Base-by-base conservation (phyloP, 2,888 invertebrate genomes). In the Hyalella azteca region DNA sequence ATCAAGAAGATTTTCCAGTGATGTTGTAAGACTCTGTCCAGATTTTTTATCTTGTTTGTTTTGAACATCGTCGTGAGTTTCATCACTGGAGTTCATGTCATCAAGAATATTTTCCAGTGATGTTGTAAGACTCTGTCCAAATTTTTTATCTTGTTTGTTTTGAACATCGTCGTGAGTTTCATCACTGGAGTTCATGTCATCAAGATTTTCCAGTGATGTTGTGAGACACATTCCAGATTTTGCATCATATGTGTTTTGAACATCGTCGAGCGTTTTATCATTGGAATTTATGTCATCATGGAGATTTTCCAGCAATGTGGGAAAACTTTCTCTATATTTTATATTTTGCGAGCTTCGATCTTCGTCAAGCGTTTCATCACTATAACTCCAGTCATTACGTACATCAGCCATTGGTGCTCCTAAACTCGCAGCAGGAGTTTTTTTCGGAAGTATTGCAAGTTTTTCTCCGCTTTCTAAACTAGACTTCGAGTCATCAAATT, bases 261-360 rank as follows among this genome's bases (percentile, higher is more conserved):
- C n/a, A 4, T 49, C 15, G 22, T 13, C 49, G 26, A 22, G 9
- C 7, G 13, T 7, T 54, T 54, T 54, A 11, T 54, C 4, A 7
- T 54, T 26, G 0, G 26, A 22, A 13, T 26, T 13, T 22, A 11
- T 13, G 19, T 54, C 54, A 11, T 54, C 54, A 11, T 26, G 26
- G 26, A 54, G 29, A 29, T 54, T 54, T 54, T 54, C 54, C 26
- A 54, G 54, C 26, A 29, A 54, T 26, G 54, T 26, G 54, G 26
- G 54, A 54, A 54, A 54, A 54, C 54, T 54, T 22, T 11, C 54
- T 54, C 54, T n/a, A n/a, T n/a, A n/a, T n/a, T n/a, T n/a, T n/a
- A n/a, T n/a, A n/a, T n/a, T n/a, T n/a, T n/a, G n/a, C n/a, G n/a
- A n/a, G n/a, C n/a, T n/a, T n/a, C n/a, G n/a, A n/a, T n/a, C n/a